Evolutionary conservation across 2,888 invertebrate species (phyloP).

Genomic region (Heliothis peltigera): DNA sequence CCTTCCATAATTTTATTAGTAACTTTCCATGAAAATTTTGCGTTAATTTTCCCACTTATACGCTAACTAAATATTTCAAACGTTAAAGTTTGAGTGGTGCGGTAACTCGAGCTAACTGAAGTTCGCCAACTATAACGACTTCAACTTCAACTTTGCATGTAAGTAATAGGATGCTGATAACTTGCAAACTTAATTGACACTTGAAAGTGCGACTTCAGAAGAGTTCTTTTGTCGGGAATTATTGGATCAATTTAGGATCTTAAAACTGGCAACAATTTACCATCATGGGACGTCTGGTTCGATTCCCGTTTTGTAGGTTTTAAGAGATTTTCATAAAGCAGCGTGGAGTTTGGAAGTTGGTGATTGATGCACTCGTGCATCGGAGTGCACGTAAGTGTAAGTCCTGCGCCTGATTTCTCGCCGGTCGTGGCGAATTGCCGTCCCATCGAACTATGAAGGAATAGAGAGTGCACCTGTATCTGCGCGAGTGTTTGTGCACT

Average conservation of each 20-base stretch:
- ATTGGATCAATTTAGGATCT: constrained; percentile 2
- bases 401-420: too few species aligned
- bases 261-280: not conserved
- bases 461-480: too few species aligned
- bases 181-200: constrained; percentile 57
- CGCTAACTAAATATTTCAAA: constrained; percentile 59
- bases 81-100: constrained; percentile 50
- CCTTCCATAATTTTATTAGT: constrained; percentile 28
- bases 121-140: constrained; percentile 59
- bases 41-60: constrained; percentile 52
- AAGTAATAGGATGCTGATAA: constrained; percentile 54
- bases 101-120: constrained; percentile 53
- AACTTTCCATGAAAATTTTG: constrained; percentile 51
- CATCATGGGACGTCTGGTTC: too few species aligned
- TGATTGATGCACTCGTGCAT: too few species aligned
- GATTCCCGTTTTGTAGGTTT: too few species aligned
- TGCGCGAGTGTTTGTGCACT: too few species aligned
- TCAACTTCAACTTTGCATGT: constrained; percentile 51
- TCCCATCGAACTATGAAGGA: too few species aligned
- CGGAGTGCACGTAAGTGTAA: too few species aligned
- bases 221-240: constrained; percentile 19
- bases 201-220: constrained; percentile 47
- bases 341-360: too few species aligned
- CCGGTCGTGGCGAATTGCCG: too few species aligned
- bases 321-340: too few species aligned